phyloP scores from a whole-genome alignment of 1,140 invertebrate genomes.

The Drosophila arawakana region DNA sequence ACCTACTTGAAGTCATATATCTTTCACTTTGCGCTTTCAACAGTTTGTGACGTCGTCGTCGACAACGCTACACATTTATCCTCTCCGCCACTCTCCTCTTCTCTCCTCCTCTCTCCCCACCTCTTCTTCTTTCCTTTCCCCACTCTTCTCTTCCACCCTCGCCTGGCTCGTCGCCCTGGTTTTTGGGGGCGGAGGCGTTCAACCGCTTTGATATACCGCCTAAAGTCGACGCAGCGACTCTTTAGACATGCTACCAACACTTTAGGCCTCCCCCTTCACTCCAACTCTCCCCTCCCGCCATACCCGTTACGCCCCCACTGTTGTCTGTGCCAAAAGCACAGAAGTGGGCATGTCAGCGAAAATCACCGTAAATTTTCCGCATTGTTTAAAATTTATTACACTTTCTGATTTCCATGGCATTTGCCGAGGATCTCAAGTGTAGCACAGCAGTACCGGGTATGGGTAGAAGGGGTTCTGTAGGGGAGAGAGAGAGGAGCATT shows the following conservation, averaged over 20 bases:
- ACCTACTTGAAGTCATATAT: constrained; percentile 83
- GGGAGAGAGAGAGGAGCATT: not conserved
- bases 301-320: constrained; percentile 21
- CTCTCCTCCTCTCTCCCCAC: constrained; percentile 25
- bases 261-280: constrained; percentile 28
- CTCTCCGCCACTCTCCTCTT: constrained; percentile 27
- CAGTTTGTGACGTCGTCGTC: constrained; percentile 72
- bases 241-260: constrained; percentile 70
- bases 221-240: constrained; percentile 50
- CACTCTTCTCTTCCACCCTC: not conserved
- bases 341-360: constrained; percentile 82
- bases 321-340: constrained; percentile 63
- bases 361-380: constrained; percentile 82
- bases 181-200: constrained; percentile 55
- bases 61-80: constrained; percentile 68
- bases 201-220: constrained; percentile 79
- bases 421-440: constrained; percentile 18
- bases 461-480: not conserved
- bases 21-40: constrained; percentile 82
- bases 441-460: not conserved
- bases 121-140: not conserved
- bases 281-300: not conserved
- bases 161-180: constrained; percentile 10
- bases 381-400: constrained; percentile 83
- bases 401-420: constrained; percentile 72